These are phyloP conservation scores for Serilophus lunatus DNA, from an alignment of 2,113 vertebrate genomes.

Conservation along the genomic window DNA sequence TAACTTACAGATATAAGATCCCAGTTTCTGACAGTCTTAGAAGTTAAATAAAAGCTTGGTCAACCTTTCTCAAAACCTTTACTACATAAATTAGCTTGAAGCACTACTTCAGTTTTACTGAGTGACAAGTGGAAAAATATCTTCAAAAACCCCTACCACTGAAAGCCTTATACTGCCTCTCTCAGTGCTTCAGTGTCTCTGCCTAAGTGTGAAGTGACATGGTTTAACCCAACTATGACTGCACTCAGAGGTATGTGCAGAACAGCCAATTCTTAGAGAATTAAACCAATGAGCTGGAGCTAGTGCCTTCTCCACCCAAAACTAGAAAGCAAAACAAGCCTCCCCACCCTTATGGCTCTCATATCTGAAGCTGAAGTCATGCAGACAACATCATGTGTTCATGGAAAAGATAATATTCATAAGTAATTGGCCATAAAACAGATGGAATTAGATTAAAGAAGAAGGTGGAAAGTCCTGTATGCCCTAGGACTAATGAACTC, in stretches of 20 bases:
- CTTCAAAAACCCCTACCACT: neutral
- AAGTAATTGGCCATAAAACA: neutral
- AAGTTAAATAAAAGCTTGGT: neutral
- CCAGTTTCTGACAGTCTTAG: neutral
- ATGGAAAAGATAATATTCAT: neutral
- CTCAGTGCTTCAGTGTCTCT: neutral
- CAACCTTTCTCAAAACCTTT: neutral
- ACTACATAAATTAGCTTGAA: neutral
- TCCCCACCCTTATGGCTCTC: neutral
- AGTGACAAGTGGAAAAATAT: neutral
- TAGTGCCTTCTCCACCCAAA: slow-evolving; percentile 13
- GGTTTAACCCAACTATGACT: neutral
- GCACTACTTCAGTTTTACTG: neutral
- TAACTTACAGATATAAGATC: neutral
- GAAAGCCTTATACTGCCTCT: neutral
- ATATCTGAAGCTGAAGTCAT: neutral
- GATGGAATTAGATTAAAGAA: neutral
- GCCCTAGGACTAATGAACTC: neutral
- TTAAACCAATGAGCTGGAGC: neutral
- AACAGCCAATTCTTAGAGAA: neutral
- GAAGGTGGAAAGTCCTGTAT: neutral
- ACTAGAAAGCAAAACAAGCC: slow-evolving; percentile 1
- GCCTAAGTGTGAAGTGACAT: neutral
- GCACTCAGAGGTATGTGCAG: neutral
- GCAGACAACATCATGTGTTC: neutral